Evolutionary conservation across 2,113 vertebrate genomes (phyloP).

Genomic region (Callionymus lyra): DNA sequence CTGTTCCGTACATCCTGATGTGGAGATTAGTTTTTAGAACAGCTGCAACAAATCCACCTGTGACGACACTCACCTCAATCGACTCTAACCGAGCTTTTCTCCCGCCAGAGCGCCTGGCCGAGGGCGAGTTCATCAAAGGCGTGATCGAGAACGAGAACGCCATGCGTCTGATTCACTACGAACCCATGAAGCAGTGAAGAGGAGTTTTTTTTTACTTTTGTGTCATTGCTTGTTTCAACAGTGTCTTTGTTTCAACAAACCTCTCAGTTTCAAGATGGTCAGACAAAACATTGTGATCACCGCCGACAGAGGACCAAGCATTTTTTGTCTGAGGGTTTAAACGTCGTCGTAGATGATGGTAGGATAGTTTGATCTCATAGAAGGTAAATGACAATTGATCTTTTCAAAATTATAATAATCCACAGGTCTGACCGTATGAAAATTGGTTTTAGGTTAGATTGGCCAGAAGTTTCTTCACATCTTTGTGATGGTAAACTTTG

Average conservation of each 20-base stretch:
- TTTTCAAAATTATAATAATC: too few relatives aligned
- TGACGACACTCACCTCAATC: conserved; percentile 12
- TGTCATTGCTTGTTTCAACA: conserved; percentile 50
- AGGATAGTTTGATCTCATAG: too few relatives aligned
- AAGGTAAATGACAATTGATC: too few relatives aligned
- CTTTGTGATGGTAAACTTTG: too few relatives aligned
- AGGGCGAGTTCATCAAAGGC: conserved; percentile 75
- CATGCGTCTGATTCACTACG: conserved; percentile 74
- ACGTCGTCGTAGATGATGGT: too few relatives aligned
- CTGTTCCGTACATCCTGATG: conserved; percentile 25
- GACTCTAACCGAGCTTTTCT: conserved; percentile 13
- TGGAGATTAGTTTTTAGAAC: conserved; percentile 31
- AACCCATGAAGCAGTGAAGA: conserved; percentile 49
- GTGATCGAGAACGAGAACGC: conserved; percentile 73
- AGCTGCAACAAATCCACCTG: conserved; percentile 38
- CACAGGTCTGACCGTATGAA: not conserved
- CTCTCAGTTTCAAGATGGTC: conserved; percentile 8
- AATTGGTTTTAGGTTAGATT: too few relatives aligned
- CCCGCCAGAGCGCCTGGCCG: conserved; percentile 66
- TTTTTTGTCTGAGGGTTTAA: too few relatives aligned
- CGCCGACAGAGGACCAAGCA: too few relatives aligned
- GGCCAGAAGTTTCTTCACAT: too few relatives aligned
- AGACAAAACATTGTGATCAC: too few relatives aligned
- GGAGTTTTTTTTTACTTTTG: not conserved
- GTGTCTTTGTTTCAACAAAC: conserved; percentile 16